These are phyloP conservation scores for Drosophila quinaria DNA, from an alignment of 2,888 invertebrate genomes.

Conservation along the genomic window DNA sequence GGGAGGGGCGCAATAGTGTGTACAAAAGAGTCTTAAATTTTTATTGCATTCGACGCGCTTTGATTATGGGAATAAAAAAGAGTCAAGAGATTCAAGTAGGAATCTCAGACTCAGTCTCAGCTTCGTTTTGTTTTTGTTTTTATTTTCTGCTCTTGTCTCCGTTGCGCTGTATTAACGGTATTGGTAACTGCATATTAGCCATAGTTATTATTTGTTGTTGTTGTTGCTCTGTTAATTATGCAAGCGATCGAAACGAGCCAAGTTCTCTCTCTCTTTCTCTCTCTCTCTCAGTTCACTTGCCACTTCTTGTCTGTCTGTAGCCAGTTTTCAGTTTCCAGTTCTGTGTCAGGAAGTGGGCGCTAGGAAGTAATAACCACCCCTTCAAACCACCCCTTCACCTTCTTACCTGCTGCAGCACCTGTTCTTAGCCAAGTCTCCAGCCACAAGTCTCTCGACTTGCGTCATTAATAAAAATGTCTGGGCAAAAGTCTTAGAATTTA, in stretches of 20 bases:
- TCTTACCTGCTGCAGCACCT: constrained; percentile 44
- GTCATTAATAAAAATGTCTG: constrained; percentile 82
- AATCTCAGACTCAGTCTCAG: constrained; percentile 8
- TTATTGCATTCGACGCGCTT: constrained; percentile 62
- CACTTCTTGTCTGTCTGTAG: constrained; percentile 10
- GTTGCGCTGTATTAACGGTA: constrained; percentile 64
- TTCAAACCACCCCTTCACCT: background rate
- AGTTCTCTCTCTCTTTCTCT: constrained; percentile 37
- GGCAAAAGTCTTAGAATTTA: constrained; percentile 75
- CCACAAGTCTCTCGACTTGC: constrained; percentile 40
- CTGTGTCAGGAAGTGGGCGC: constrained; percentile 62
- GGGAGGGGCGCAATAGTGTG: constrained; percentile 1
- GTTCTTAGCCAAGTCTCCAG: constrained; percentile 38
- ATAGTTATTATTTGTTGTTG: constrained; percentile 39
- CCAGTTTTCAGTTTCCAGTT: constrained; percentile 17
- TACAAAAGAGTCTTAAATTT: constrained; percentile 79
- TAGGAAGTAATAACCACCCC: constrained; percentile 46
- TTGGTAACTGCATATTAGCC: constrained; percentile 73
- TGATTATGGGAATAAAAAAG: constrained; percentile 74
- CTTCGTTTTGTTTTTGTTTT: constrained; percentile 1
- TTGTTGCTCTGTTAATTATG: constrained; percentile 67
- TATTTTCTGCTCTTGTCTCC: too few species aligned
- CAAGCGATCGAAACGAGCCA: constrained; percentile 56
- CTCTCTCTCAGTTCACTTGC: constrained; percentile 39
- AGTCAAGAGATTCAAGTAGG: constrained; percentile 12